These are phyloP conservation scores for Microvelia longipes DNA, from an alignment of 1,140 invertebrate species.

Conservation along the genomic window DNA sequence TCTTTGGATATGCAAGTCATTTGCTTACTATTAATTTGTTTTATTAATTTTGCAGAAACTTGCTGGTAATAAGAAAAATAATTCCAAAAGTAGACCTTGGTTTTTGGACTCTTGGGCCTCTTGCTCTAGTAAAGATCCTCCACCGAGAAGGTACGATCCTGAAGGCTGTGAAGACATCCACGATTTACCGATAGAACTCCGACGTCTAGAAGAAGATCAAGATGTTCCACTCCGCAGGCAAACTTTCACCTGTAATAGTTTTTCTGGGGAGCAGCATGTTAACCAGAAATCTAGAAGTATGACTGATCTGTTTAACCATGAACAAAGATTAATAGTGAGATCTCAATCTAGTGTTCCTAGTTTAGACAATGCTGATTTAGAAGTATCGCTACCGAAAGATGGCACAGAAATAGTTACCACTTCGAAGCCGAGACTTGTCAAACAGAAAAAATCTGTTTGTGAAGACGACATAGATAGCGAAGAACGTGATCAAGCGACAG, in stretches of 20 bases:
- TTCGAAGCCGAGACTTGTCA: conserved; percentile 45
- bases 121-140: conserved; percentile 36
- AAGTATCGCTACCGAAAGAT: conserved; percentile 13
- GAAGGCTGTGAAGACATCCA: conserved; percentile 44
- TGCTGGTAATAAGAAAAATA: conserved; percentile 49
- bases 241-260: conserved; percentile 32
- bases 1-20: too few relatives aligned
- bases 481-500: conserved; percentile 42
- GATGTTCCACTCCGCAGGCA: conserved; percentile 33
- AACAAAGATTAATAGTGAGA: conserved; percentile 44
- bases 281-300: conserved; percentile 62
- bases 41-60: conserved; percentile 41
- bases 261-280: conserved; percentile 30
- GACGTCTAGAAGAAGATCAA: conserved; percentile 58
- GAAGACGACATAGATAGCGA: conserved; percentile 43
- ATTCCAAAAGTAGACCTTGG: conserved; percentile 43
- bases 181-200: conserved; percentile 72
- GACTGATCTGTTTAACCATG: conserved; percentile 48
- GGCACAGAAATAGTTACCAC: background rate
- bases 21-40: too few relatives aligned
- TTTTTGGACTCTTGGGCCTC: conserved; percentile 62
- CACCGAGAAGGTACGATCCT: conserved; percentile 33
- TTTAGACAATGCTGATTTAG: conserved; percentile 30
- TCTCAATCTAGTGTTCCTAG: conserved; percentile 59
- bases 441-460: conserved; percentile 61